Evolutionary conservation across 2,888 invertebrate genomes (phyloP), one percentile per base, ranked within the genome.

Genomic region (Lasioglossum figueresi): DNA sequence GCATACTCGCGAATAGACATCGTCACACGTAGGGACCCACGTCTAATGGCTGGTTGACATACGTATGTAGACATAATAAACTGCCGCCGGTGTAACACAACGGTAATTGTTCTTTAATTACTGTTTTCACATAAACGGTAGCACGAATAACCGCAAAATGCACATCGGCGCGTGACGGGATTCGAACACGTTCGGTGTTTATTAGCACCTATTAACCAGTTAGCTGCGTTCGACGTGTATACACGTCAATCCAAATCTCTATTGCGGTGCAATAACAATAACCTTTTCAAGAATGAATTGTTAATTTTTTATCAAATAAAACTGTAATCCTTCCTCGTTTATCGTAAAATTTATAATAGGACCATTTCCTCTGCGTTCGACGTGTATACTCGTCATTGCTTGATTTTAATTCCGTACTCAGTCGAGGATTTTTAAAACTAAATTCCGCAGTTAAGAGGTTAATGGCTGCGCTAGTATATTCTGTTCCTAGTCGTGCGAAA

Each of bases 1-100:
- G 52, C 27, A 16, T 16, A 78, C 70, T 23, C n/a, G 40, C 37
- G 23, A 70, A 66, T 76, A 66, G 45, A 66, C 66, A 76, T 45
- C 76, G 75, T 40, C 59, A 43, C 40, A 43, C 34, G 43, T n/a
- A 48, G 45, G 43, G n/a, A n/a, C 4, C 34, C 16, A 19, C 23
- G 34, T 34, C 45, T 48, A 48, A 34, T 45, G 23, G 16, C 34
- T 34, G 45, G 66, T 34, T 68, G 45, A 66, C 5, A 45, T 45
- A 45, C 1, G 19, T 19, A 48, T 2, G 48, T 68, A 76, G 45
- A n/a, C 14, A 23, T 45, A 37, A 34, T 66, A 34, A 48, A 76
- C n/a, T 34, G 66, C 14, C 34, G 76, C 45, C 34, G 31, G 19
- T 43, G 43, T 71, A 59, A 59, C 76, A 31, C n/a, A n/a, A 19